Evolutionary conservation across 2,888 invertebrate genomes (phyloP).

Genomic region (Dryocosmus kuriphilus): DNA sequence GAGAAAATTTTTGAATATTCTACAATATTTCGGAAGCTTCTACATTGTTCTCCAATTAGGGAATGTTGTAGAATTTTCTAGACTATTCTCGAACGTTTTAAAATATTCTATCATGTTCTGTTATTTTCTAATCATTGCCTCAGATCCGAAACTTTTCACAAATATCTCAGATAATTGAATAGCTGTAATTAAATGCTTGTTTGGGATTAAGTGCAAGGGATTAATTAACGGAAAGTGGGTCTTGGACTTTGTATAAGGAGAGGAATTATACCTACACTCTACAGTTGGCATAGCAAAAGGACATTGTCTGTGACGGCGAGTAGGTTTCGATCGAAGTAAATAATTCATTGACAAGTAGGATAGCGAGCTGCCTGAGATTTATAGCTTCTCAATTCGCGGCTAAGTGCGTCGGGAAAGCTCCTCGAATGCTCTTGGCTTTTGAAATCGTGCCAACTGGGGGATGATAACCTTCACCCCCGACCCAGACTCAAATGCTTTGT

Average conservation of each 20-base stretch:
- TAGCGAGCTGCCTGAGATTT: slow-evolving; percentile 41
- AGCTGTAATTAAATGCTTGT: neutral
- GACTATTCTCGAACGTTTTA: too few relatives aligned
- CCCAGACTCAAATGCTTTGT: slow-evolving; percentile 55
- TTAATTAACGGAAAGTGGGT: slow-evolving; percentile 23
- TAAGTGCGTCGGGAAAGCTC: slow-evolving; percentile 63
- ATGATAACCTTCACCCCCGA: slow-evolving; percentile 71
- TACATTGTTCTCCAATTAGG: too few relatives aligned
- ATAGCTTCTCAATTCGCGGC: slow-evolving; percentile 60
- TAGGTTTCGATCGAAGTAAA: slow-evolving; percentile 41
- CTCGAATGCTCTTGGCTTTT: slow-evolving; percentile 61
- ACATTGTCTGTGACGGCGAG: slow-evolving; percentile 30
- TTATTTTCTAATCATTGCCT: too few relatives aligned
- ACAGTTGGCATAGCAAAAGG: slow-evolving; percentile 23
- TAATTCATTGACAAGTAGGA: slow-evolving; percentile 48
- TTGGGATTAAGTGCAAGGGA: neutral
- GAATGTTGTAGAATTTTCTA: too few relatives aligned
- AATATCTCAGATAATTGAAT: neutral
- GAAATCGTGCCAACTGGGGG: slow-evolving; percentile 69
- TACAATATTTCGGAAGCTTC: too few relatives aligned
- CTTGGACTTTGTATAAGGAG: neutral
- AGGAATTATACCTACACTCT: neutral
- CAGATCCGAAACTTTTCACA: neutral
- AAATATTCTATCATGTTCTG: too few relatives aligned
- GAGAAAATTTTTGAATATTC: too few relatives aligned